A percentile compares a stretch with the other conserved stretches of the same genome.
Evolutionary conservation across 2,113 vertebrate genomes (phyloP).

Genomic region (Anarrhichthys ocellatus): DNA sequence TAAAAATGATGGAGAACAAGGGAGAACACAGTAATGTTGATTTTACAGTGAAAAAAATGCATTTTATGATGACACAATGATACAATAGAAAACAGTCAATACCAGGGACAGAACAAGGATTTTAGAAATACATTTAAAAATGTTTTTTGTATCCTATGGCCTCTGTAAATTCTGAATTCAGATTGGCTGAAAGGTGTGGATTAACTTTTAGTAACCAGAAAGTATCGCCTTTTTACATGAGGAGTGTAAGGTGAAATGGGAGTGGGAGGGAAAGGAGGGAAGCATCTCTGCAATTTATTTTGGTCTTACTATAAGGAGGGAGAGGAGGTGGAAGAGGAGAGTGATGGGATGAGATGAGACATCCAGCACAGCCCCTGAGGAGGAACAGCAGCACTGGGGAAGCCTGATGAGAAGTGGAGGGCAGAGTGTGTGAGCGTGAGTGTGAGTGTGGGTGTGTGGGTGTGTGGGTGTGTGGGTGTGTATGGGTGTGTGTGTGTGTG

Average conservation of each 20-base stretch:
- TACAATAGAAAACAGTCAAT: neutral
- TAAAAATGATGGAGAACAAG: neutral
- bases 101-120: neutral
- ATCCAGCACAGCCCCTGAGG: constrained; percentile 51
- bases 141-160: neutral
- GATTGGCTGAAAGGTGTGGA: neutral
- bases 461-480: neutral
- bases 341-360: constrained; percentile 74
- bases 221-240: neutral
- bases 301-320: constrained; percentile 30
- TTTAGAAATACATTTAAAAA: neutral
- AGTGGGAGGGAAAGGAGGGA: neutral
- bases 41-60: neutral
- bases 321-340: constrained; percentile 18
- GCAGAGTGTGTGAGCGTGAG: constrained; percentile 9
- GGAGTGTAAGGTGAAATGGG: neutral
- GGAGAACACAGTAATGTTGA: neutral
- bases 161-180: neutral
- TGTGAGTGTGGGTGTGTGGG: neutral
- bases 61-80: neutral
- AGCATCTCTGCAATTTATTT: constrained; percentile 47
- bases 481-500: neutral
- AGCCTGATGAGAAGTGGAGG: constrained; percentile 36
- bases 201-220: neutral
- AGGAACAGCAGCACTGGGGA: constrained; percentile 41